Evolutionary conservation across 2,888 invertebrate species (phyloP), one percentile per base, ranked within the genome.

Genomic region (Pinctada fucata): DNA sequence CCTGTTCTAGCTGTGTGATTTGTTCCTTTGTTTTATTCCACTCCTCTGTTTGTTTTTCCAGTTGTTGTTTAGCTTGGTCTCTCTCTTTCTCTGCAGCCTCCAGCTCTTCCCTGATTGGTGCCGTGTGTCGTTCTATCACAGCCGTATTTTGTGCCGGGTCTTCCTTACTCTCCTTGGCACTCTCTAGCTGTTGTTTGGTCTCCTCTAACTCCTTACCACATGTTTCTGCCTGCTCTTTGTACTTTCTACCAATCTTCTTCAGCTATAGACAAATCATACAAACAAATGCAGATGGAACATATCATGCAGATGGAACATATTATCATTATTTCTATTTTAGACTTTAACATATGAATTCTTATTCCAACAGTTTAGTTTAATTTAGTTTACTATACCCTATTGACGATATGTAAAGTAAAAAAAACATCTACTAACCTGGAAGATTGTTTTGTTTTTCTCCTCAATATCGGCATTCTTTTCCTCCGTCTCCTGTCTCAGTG

Each of bases 211-310:
- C 85, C 75, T 88, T 88, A 10, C 65, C 73, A 8, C 85, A 80
- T 94, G 97, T 97, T 91, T 96, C 96, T 74, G 97, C 94, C 83
- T 98, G 94, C 80, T 97, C 95, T 92, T 97, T 98, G 91, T 98
- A 98, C 89, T 97, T 97, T 89, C 97, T 96, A 4, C 97, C 98
- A 85, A 98, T 97, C 91, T 96, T 97, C 85, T 96, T 95, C 73
- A 94, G 87, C 92, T 93, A 85, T 45, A 76, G 58, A 72, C 68
- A 66, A 80, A 58, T 13, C 6, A 1, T 58, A 58, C 0, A 31
- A 31, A 31, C 31, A 31, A 31, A 31, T 0, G 31, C 31, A 31
- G 31, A 31, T 31, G 31, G 31, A 31, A 31, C 31, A n/a, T n/a
- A n/a, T n/a, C n/a, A 31, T 0, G 31, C 31, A 31, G 31, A 31